Evolutionary conservation across 2,113 vertebrate genomes (phyloP), one percentile per base, ranked within the genome.

Genomic region (Ovis canadensis): DNA sequence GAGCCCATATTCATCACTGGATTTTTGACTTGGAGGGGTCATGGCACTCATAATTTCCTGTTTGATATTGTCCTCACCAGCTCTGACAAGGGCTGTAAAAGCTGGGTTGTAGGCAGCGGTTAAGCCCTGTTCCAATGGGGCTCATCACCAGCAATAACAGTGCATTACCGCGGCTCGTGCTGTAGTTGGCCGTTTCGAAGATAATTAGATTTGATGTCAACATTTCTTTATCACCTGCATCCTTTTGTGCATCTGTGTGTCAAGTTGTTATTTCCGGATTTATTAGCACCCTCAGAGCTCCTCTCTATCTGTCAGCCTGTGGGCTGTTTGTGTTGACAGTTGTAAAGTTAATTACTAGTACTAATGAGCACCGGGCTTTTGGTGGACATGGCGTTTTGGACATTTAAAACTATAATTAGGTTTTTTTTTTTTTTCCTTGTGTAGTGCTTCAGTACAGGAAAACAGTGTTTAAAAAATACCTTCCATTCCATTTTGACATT

Each of bases 181-280:
- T 91, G 98, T 96, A 98, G 98, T 99, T 98, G 99, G 99, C 99
- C 98, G 86, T 98, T 99, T 98, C 98, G 54, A 97, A 99, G 99
- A 99, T 99, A 99, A 99, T 99, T 99, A 98, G 99, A 99, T 99
- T 99, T 99, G 99, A 99, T 99, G 99, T 99, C 99, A 99, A 99
- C 99, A 99, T 99, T 99, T 99, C 99, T 98, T 99, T 98, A 99
- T 99, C 99, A 99, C 99, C 99, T 98, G 99, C 99, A 99, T 99
- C 99, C 99, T 99, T 99, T 99, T 99, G 99, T 99, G 99, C 99
- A 98, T 99, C 98, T 99, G 98, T 97, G 98, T 99, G 99, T 99
- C 98, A 99, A 99, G 99, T 99, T 99, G 99, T 99, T 99, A 99
- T 99, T 99, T 99, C 99, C 99, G 99, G 99, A 99, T 99, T 99